Percentiles rank a stretch among this genome's conserved stretches.
Conservation (phyloP, 2,888 invertebrate genomes). For the Cheilosia pagana region DNA sequence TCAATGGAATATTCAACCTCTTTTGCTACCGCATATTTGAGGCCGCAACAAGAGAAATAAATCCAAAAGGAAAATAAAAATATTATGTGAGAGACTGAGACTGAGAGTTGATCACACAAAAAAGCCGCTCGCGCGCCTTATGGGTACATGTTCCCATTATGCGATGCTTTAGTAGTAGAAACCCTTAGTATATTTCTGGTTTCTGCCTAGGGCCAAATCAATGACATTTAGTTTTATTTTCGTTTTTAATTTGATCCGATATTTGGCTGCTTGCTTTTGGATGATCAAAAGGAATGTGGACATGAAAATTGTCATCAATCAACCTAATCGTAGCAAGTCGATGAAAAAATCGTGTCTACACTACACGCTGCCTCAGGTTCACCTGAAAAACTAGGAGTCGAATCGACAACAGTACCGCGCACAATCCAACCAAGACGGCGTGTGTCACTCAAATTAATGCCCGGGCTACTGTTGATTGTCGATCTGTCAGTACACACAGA, state of each 20-base stretch:
- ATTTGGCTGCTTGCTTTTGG: conserved; percentile 42
- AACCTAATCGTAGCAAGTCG: conserved; percentile 73
- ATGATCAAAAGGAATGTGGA: conserved; percentile 66
- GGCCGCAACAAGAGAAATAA: conserved; percentile 4
- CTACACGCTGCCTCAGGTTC: background rate
- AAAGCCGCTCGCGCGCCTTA: conserved; percentile 30
- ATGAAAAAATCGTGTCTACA: conserved; percentile 1
- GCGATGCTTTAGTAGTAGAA: background rate
- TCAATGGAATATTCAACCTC: background rate
- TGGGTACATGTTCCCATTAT: background rate
- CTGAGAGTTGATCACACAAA: conserved; percentile 29
- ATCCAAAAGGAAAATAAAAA: background rate
- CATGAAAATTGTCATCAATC: conserved; percentile 78
- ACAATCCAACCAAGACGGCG: conserved; percentile 25
- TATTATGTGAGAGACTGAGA: background rate
- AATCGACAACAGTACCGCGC: background rate
- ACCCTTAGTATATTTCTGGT: conserved; percentile 6
- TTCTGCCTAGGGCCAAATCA: conserved; percentile 45
- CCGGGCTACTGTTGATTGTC: conserved; percentile 59
- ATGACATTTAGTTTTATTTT: conserved; percentile 66
- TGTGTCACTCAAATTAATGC: conserved; percentile 62
- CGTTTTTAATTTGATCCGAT: conserved; percentile 61
- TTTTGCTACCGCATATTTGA: conserved; percentile 47
- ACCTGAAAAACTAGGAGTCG: conserved; percentile 8
- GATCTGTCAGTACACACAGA: conserved; percentile 30